These are phyloP conservation scores for Zenarchopterus dispar DNA, from an alignment of 2,797 vertebrate species.

Conservation along the genomic window DNA sequence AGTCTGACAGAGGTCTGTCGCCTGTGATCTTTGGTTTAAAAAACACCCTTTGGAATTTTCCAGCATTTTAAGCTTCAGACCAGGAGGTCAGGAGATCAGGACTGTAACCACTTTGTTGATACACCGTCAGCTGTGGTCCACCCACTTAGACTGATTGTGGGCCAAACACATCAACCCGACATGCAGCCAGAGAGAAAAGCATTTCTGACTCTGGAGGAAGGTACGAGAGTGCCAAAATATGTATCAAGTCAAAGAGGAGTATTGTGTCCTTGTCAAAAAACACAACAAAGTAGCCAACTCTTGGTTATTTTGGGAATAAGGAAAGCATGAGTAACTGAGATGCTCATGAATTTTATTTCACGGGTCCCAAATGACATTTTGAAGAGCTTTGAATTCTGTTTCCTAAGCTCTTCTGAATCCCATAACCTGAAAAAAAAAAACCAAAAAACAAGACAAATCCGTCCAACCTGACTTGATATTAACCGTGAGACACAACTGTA, in stretches of 20 bases:
- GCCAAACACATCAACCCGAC: conserved; percentile 1
- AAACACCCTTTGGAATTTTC: conserved; percentile 33
- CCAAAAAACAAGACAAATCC: neutral
- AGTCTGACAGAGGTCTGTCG: neutral
- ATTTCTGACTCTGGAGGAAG: conserved; percentile 20
- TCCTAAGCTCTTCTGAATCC: neutral
- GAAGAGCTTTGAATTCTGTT: neutral
- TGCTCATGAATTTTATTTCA: conserved; percentile 44
- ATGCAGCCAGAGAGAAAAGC: conserved; percentile 8
- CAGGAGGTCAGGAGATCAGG: conserved; percentile 23
- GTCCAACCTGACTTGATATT: neutral
- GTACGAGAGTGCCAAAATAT: conserved; percentile 6
- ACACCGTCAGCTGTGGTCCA: conserved; percentile 1
- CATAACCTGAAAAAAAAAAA: conserved; percentile 31
- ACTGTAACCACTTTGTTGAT: conserved; percentile 13
- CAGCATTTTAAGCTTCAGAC: conserved; percentile 18
- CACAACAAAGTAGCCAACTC: neutral
- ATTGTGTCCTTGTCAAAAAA: neutral
- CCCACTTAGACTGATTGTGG: conserved; percentile 1
- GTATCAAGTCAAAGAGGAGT: conserved; percentile 8
- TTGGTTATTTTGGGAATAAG: neutral
- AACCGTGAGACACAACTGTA: neutral
- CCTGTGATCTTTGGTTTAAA: conserved; percentile 24
- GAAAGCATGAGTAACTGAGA: neutral
- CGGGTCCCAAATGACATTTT: neutral